Percentiles rank a stretch among this genome's conserved stretches.
These are phyloP conservation scores for Umimayanthus chanpuru DNA, from an alignment of 92 coral and sea anemone genomes.

Conservation along the genomic window DNA sequence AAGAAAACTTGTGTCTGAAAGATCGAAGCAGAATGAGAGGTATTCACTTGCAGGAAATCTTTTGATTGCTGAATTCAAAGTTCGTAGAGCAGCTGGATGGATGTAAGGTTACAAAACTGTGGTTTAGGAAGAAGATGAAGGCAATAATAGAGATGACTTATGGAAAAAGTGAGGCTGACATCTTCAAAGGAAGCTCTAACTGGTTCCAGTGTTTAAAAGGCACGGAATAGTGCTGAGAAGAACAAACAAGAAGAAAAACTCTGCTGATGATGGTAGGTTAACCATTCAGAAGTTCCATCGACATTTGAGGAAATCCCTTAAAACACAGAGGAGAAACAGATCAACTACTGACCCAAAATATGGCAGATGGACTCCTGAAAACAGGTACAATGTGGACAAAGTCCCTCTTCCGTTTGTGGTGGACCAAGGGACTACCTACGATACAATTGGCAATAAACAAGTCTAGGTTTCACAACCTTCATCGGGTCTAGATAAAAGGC, in stretches of 20 bases:
- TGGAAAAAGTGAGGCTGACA: constrained; percentile 48
- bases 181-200: constrained; percentile 59
- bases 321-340: constrained; percentile 49
- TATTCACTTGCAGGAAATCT: constrained; percentile 37
- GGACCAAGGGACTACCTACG: constrained; percentile 67
- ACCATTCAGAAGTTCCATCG: constrained; percentile 45
- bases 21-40: constrained; percentile 27
- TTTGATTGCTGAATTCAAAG: constrained; percentile 45
- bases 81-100: constrained; percentile 64
- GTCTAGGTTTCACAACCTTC: constrained; percentile 75
- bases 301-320: constrained; percentile 46
- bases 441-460: constrained; percentile 57
- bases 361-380: constrained; percentile 61
- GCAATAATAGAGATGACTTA: constrained; percentile 41
- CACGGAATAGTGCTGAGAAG: constrained; percentile 22
- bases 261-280: neutral
- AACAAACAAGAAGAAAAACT: constrained; percentile 37
- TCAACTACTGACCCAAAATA: constrained; percentile 52
- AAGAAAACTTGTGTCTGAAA: constrained; percentile 29
- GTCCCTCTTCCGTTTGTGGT: constrained; percentile 66
- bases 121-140: constrained; percentile 59
- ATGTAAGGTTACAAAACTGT: constrained; percentile 63
- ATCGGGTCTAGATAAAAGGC: no score
- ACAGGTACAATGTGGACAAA: constrained; percentile 63
- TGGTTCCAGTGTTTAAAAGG: constrained; percentile 49